Evolutionary conservation across 1,140 invertebrate species (phyloP), one percentile per base, ranked within the genome.

Genomic region (Drosophila busckii): DNA sequence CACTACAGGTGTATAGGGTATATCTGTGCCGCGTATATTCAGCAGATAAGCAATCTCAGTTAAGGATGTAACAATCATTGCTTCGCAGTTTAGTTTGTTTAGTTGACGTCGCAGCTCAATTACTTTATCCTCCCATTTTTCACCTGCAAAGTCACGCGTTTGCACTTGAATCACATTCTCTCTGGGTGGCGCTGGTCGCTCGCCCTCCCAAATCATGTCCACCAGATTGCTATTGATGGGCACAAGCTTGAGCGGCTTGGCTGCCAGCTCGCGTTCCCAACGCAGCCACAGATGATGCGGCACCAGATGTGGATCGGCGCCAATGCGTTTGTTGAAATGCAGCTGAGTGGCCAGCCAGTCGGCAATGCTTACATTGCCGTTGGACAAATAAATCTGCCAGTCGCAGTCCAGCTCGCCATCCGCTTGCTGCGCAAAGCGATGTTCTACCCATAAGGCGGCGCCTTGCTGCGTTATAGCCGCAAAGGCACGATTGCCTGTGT

Each of bases 41-140:
- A 99, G 90, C 3, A 99, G 87, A 95, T 97, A 98, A 1, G 96
- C 95, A 9, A 97, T 94, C 88, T 98, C 96, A 71, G 98, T 96
- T 22, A 98, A 86, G 1, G 95, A 93, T 0, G 96, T 97, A 1
- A 98, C 89, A 4, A 98, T 89, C 85, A 97, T 91, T 0, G 94
- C 93, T 69, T 95, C 93, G 2, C 92, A 93, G 3, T 89, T 90
- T 17, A 90, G 84, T 0, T 90, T 85, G 15, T 89, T 88, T 71
- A 98, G 89, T 60, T 93, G 90, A 17, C 89, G 84, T 4, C 95
- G 88, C 1, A 96, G 88, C 22, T 91, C 89, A 8, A 87, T 82
- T 0, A 97, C 88, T 88, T 97, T 97, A 4, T 91, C 89, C 31
- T 91, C 90, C 93, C 94, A 96, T 63, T 60, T 84, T 52, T 82